Evolutionary conservation across 2,113 vertebrate genomes (phyloP).

Genomic region (rabbit (Oryctolagus cuniculus)): mOryCun1.1 NC_091436.1:43720001-43720500

Average conservation of each 20-base stretch:
- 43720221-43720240: constrained; percentile 54
- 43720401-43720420: neutral
- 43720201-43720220: constrained; percentile 32
- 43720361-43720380: neutral
- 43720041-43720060: neutral
- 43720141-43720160: constrained; percentile 33
- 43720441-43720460: neutral
- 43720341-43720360: constrained; percentile 29
- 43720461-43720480: constrained; percentile 13
- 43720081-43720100: neutral
- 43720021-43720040: neutral
- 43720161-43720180: constrained; percentile 23
- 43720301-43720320: constrained; percentile 26
- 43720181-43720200: constrained; percentile 35
- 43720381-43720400: constrained; percentile 56
- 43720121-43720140: constrained; percentile 62
- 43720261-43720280: constrained; percentile 47
- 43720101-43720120: neutral
- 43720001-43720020: neutral
- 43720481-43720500: neutral
- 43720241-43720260: constrained; percentile 51
- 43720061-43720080: neutral
- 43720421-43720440: neutral
- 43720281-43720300: constrained; percentile 41
- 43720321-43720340: constrained; percentile 33